Evolutionary conservation across 2,797 vertebrate species (phyloP), one percentile per base, ranked within the genome.

Genomic region (Eospalax fontanierii): DNA sequence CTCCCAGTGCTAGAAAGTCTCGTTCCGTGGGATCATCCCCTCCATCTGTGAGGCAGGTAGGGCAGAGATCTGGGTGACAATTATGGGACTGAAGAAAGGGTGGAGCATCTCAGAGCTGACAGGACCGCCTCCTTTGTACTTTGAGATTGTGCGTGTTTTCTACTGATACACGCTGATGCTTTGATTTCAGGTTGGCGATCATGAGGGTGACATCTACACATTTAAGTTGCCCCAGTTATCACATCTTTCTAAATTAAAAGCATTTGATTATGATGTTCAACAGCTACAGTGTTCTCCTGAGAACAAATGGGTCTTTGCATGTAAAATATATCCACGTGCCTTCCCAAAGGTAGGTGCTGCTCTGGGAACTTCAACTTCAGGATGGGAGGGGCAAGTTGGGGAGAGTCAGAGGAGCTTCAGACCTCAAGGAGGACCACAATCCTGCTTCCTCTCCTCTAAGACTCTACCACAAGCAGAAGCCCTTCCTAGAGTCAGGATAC

Each of bases 301-400:
- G 57, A 54, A 65, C 30, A 92, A 89, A 33, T 96, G 95, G 75
- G 19, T 91, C 46, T 88, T 96, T 46, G 59, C 38, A 0, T 70
- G 5, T 65, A 83, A 50, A 50, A 76, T 0, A 15, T 33, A 86
- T 15, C 26, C 57, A 22, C 0, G 6, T 1, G 6, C 40, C 46
- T 88, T 57, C 3, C 83, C 96, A 35, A 92, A 66, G 95, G 95
- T 95, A 92, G n/a, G 93, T 87, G 12, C 4, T 19, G 24, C 43
- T 89, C 35, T 33, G 19, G 12, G 26, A 15, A 35, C 24, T 50
- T 59, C 9, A 24, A 9, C 8, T 26, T 14, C 4, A 7, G 57
- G 38, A 70, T 10, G 8, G 76, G 59, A n/a, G 50, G 19, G 15
- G 50, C 57, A 35, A 65, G 68, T 89, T 40, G 73, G 59, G 38